Percentiles rank a stretch among this genome's conserved stretches.
Evolutionary conservation across 1,140 invertebrate genomes (phyloP).

Genomic region (Drosophila triauraria): DNA sequence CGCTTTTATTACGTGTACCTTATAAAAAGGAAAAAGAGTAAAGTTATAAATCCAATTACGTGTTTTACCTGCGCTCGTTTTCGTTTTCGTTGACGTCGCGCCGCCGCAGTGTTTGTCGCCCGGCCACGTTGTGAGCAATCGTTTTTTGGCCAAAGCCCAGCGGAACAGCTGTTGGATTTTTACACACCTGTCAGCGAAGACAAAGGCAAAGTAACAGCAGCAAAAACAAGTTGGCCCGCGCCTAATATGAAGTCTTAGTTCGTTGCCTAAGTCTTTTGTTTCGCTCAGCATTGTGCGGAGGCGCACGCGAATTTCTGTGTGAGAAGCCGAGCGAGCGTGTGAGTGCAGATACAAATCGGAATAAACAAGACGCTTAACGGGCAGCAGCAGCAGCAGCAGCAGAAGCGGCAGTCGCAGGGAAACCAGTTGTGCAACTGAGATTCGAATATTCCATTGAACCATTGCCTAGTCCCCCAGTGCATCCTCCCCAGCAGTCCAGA

Average conservation of each 20-base stretch:
- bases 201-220: constrained; percentile 14
- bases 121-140: constrained; percentile 43
- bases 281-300: constrained; percentile 29
- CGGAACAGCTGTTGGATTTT: constrained; percentile 43
- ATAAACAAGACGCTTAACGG: constrained; percentile 70
- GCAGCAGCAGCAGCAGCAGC: constrained; percentile 7
- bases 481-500: constrained; percentile 12
- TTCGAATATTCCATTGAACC: constrained; percentile 52
- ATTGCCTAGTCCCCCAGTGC: constrained; percentile 48
- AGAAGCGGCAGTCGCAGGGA: constrained; percentile 10
- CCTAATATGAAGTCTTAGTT: constrained; percentile 63
- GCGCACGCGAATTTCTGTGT: constrained; percentile 65
- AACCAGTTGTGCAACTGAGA: constrained; percentile 78
- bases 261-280: constrained; percentile 79
- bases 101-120: constrained; percentile 23
- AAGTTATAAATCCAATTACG: constrained; percentile 71
- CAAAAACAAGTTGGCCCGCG: constrained; percentile 24
- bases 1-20: constrained; percentile 50
- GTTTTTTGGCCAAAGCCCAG: constrained; percentile 28
- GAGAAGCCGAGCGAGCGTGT: constrained; percentile 34
- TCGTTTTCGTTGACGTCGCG: constrained; percentile 22
- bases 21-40: constrained; percentile 36
- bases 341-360: constrained; percentile 48
- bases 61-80: constrained; percentile 52
- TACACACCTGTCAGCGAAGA: constrained; percentile 21